A percentile compares a stretch with the other conserved stretches of the same genome.
Evolutionary conservation across 2,888 invertebrate genomes (phyloP).

Genomic region (Meteorus cinctellus): DNA sequence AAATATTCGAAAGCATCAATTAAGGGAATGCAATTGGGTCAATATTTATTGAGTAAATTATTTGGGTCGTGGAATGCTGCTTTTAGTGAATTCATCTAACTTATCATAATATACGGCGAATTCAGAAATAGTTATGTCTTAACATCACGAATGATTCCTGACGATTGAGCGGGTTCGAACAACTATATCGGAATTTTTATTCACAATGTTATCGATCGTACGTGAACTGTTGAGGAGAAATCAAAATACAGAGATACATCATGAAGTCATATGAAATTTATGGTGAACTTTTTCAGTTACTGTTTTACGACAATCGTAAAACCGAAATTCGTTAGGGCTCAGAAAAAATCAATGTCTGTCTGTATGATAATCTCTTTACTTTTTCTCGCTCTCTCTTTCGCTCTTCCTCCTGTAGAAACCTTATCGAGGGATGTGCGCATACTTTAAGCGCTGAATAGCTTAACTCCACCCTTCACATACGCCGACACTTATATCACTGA

Average conservation of each 20-base stretch:
- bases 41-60: too few relatives aligned
- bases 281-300: neutral
- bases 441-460: too few relatives aligned
- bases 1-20: too few relatives aligned
- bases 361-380: neutral
- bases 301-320: slow-evolving; percentile 1
- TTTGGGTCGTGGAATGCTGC: too few relatives aligned
- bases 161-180: neutral
- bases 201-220: neutral
- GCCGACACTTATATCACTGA: too few relatives aligned
- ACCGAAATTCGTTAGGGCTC: neutral
- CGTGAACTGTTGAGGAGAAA: neutral
- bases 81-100: too few relatives aligned
- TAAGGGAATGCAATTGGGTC: too few relatives aligned
- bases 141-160: neutral
- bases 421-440: neutral
- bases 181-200: neutral
- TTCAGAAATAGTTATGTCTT: neutral
- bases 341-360: neutral
- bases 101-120: too few relatives aligned
- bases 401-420: neutral
- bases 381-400: neutral
- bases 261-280: neutral
- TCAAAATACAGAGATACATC: neutral
- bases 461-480: too few relatives aligned